Base-by-base conservation (phyloP, 2,888 invertebrate genomes). In the Tillus elongatus region DNA sequence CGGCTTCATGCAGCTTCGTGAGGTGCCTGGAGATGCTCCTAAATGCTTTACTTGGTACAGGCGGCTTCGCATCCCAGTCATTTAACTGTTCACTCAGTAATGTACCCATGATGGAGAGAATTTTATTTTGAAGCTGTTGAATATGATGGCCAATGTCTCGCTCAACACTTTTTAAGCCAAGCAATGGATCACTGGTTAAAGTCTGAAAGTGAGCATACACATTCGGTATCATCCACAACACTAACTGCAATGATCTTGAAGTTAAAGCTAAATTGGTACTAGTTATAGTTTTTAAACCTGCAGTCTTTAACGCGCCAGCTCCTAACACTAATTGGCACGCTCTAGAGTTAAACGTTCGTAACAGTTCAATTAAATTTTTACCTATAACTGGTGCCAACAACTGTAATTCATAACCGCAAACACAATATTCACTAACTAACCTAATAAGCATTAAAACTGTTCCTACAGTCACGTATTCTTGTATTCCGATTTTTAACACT, bases 301-400 rank as follows among this genome's bases (percentile, higher is more conserved):
- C 93, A 45, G 91, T 82, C 57, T 90, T 86, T 57, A 97, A 77
- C 3, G 98, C 97, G 29, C 96, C 96, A 27, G 96, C 97, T 29
- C 96, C 97, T 37, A 98, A 72, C 36, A 98, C 89, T 50, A 98
- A 72, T 63, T 96, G 95, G 66, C 91, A 95, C 52, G 85, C 84
- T 40, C 85, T 74, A 3, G 88, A 88, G 67, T 90, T 90, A 55
- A 87, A 90, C 50, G 86, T 79, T 56, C 89, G 77, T 45, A 93
- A 69, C 35, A 96, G 68, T 63, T 95, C 95, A n/a, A 89, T 76
- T 51, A 93, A 77, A 59, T 90, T 79, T 42, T 86, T 76, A 27
- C 90, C 80, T 44, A 92, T 73, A 47, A 85, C 83, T 40, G 83
- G 78, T 12, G 88, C 80, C 35, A 88, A 74, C 13, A 82, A 73